These are phyloP conservation scores for Buphagus erythrorhynchus DNA, from an alignment of 2,797 vertebrate genomes.

Conservation along the genomic window DNA sequence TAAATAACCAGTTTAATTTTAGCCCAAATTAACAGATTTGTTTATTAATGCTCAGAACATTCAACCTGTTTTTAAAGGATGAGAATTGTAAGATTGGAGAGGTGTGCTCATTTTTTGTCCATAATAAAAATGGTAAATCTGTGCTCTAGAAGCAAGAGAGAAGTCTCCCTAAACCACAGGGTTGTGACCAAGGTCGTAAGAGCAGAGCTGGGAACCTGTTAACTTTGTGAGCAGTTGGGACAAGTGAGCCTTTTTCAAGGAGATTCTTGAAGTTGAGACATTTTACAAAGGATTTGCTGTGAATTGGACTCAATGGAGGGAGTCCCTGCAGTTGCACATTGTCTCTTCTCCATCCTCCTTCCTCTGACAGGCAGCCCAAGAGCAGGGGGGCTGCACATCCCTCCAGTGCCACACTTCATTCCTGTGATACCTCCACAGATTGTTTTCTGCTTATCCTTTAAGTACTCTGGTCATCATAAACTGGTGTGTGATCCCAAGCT, in stretches of 20 bases:
- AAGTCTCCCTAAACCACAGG: background rate
- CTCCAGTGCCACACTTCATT: background rate
- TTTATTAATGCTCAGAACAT: background rate
- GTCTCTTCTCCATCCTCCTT: background rate
- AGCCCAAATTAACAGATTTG: conserved; percentile 16
- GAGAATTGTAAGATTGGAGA: background rate
- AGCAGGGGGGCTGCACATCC: background rate
- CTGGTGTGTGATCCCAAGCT: background rate
- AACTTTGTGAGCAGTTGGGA: background rate
- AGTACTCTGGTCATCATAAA: background rate
- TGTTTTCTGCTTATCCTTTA: background rate
- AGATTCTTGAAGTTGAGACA: background rate
- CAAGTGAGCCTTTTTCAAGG: background rate
- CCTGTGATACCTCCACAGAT: background rate
- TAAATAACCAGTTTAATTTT: conserved; percentile 36
- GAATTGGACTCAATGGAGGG: background rate
- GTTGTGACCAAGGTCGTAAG: background rate
- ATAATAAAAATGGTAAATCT: background rate
- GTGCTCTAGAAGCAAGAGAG: background rate
- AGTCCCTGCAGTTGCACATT: background rate
- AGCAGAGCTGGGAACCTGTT: background rate
- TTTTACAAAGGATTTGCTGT: background rate
- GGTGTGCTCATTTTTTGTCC: background rate
- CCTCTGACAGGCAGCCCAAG: background rate
- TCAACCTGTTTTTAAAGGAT: background rate